Evolutionary conservation across 2,113 vertebrate genomes (phyloP).

Genomic region (Camelus dromedarius): DNA sequence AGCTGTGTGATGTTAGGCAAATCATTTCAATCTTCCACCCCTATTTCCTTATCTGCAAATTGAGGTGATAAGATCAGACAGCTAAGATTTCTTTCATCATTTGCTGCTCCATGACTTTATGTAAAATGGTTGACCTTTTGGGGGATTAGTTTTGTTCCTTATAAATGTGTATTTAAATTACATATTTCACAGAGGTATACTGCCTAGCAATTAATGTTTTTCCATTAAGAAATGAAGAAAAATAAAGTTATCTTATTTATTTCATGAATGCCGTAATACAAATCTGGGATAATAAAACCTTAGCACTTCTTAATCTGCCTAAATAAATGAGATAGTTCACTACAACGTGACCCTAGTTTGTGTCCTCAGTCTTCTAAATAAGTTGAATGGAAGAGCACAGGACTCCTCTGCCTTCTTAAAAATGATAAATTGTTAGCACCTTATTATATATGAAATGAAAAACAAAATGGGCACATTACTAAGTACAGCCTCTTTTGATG

Average conservation of each 20-base stretch:
- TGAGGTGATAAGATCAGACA: constrained; percentile 35
- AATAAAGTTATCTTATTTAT: constrained; percentile 16
- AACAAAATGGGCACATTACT: background rate
- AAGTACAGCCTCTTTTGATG: background rate
- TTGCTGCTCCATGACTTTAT: background rate
- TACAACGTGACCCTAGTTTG: background rate
- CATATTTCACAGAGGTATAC: constrained; percentile 28
- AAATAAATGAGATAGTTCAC: background rate
- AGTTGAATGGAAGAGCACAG: background rate
- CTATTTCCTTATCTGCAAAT: constrained; percentile 57
- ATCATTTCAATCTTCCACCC: constrained; percentile 20
- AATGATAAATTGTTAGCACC: background rate
- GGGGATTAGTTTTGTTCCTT: constrained; percentile 34
- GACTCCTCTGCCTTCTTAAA: background rate
- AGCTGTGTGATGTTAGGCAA: constrained; percentile 1
- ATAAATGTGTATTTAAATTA: background rate
- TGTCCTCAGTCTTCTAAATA: background rate
- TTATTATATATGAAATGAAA: background rate
- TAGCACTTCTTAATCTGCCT: background rate
- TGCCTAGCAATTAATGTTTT: background rate
- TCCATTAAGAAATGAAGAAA: constrained; percentile 21
- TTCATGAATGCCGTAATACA: background rate
- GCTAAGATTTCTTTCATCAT: constrained; percentile 28
- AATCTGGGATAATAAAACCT: background rate
- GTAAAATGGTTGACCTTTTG: constrained; percentile 12